phyloP scores from a whole-genome alignment of 2,113 vertebrate species.

The Sceloporus undulatus region DNA sequence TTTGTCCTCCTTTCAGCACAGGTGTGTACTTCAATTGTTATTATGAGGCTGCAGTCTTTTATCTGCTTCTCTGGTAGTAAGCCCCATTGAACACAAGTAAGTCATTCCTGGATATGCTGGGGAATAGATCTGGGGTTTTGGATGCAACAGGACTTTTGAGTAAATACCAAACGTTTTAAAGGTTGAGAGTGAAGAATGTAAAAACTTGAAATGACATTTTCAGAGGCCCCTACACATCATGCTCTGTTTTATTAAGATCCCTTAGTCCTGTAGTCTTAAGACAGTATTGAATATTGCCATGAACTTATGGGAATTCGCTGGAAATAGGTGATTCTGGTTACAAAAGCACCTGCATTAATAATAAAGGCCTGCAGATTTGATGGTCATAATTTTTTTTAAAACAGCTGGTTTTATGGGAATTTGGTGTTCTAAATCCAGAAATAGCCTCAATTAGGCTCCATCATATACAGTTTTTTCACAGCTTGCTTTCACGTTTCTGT shows the following conservation, averaged over 20 bases:
- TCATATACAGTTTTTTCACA: too few species aligned
- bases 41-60: background rate
- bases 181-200: background rate
- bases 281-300: background rate
- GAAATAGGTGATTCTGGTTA: background rate
- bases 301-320: background rate
- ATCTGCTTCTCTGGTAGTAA: background rate
- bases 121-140: background rate
- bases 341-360: background rate
- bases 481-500: too few species aligned
- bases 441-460: too few species aligned
- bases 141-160: background rate
- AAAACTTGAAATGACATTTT: background rate
- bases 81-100: too few species aligned
- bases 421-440: too few species aligned
- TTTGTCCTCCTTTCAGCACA: slow-evolving; percentile 97
- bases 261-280: background rate
- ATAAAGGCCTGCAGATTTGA: too few species aligned
- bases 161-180: background rate
- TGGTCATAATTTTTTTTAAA: too few species aligned
- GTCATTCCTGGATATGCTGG: too few species aligned
- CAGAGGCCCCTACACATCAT: background rate
- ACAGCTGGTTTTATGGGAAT: too few species aligned
- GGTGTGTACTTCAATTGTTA: slow-evolving; percentile 71
- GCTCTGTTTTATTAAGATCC: background rate